Conservation (phyloP, 2,888 invertebrate genomes). For the Rhaphigaster nebulosa region DNA sequence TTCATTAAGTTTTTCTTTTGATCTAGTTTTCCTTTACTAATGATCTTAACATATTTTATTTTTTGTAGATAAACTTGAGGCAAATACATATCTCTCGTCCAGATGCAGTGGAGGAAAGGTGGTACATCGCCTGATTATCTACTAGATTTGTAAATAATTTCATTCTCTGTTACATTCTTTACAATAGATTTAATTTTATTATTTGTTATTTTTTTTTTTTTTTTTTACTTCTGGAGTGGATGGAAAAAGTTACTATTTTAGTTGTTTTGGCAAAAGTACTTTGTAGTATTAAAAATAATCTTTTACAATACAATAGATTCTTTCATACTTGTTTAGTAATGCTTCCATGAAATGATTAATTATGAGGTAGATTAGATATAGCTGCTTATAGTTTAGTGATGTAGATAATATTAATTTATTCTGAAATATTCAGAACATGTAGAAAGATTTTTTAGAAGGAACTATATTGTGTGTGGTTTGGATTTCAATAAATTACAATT, state of each 20-base stretch:
- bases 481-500: conserved; percentile 28
- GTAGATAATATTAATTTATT: neutral
- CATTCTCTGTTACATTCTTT: conserved; percentile 48
- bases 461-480: neutral
- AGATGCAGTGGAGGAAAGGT: conserved; percentile 49
- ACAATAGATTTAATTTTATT: conserved; percentile 15
- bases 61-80: conserved; percentile 35
- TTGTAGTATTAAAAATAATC: neutral
- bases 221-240: conserved; percentile 55
- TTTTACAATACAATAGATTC: neutral
- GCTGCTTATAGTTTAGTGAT: conserved; percentile 36
- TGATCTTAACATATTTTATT: neutral
- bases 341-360: neutral
- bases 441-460: neutral
- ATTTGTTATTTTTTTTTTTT: neutral
- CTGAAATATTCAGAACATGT: neutral
- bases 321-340: conserved; percentile 53
- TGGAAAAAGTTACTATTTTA: conserved; percentile 51
- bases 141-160: conserved; percentile 55
- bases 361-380: conserved; percentile 47
- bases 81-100: conserved; percentile 58
- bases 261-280: neutral
- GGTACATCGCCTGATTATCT: conserved; percentile 49
- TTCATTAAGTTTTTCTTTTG: too few relatives aligned
- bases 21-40: neutral